phyloP scores from a whole-genome alignment of 2,797 vertebrate species.

The Leptoclinus maculatus region DNA sequence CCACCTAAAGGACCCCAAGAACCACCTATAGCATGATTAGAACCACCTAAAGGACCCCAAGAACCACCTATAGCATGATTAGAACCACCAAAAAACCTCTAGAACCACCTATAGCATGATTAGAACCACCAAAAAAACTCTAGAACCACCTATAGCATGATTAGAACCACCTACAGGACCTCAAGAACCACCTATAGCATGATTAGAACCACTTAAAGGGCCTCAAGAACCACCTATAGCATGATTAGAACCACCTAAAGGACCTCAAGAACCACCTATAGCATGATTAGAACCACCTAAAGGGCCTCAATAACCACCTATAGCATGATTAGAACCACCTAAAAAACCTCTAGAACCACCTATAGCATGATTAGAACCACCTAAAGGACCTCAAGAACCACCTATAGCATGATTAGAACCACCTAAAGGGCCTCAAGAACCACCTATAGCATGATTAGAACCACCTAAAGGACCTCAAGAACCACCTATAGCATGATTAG shows the following conservation, averaged over 20 bases:
- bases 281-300: too few species aligned
- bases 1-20: not conserved
- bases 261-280: too few species aligned
- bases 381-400: too few species aligned
- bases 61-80: not conserved
- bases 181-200: not conserved
- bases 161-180: not conserved
- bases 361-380: not conserved
- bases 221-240: not conserved
- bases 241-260: too few species aligned
- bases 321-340: not conserved
- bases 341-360: not conserved
- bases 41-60: not conserved
- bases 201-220: too few species aligned
- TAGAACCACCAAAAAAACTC: not conserved
- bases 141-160: too few species aligned
- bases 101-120: not conserved
- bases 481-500: not conserved
- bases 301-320: too few species aligned
- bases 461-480: not conserved
- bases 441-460: not conserved
- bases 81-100: too few species aligned
- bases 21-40: too few species aligned
- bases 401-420: not conserved
- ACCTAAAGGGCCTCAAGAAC: not conserved